Evolutionary conservation across 2,888 invertebrate genomes (phyloP), one percentile per base, ranked within the genome.

Genomic region (Neoitamus cyanurus): DNA sequence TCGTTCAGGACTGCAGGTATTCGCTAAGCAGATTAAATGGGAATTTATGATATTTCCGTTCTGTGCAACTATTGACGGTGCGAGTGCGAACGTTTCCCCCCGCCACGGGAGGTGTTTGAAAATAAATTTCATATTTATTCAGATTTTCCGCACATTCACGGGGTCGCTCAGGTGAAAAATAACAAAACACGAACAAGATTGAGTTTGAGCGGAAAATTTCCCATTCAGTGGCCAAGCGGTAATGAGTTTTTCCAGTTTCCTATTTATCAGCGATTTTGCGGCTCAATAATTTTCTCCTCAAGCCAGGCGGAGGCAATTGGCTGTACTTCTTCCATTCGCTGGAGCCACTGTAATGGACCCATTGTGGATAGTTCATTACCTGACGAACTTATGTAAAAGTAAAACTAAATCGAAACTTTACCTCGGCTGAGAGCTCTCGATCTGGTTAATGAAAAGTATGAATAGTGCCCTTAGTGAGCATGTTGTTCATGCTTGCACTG

Each of bases 1-100:
- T 36, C 36, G 36, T 73, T 73, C 36, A 20, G 34, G 3, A n/a
- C 31, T 34, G 73, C 73, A 73, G 73, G 34, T 73, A 73, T 73
- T 73, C 34, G 34, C 36, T 73, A 58, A 58, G 31, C 73, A 34
- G 20, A 73, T 73, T 73, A 36, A 20, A 73, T 73, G 36, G n/a
- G 36, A 73, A 73, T 73, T 73, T 73, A 73, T 73, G 73, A 13
- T 73, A 34, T 73, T 73, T 34, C 73, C 36, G 37, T 34, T 1
- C 36, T 7, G 73, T 30, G 30, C 31, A 70, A 15, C 58, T 25
- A 58, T 58, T 58, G 58, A 58, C 25, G 58, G 15, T 58, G 58
- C 3, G 34, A 34, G 34, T 34, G 34, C 7, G 58, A 20, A 2
- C 25, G 20, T 58, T 58, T 58, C 20, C 20, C 20, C 20, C 58